Evolutionary conservation across 2,888 invertebrate genomes (phyloP).

Genomic region (Cryptus armator): DNA sequence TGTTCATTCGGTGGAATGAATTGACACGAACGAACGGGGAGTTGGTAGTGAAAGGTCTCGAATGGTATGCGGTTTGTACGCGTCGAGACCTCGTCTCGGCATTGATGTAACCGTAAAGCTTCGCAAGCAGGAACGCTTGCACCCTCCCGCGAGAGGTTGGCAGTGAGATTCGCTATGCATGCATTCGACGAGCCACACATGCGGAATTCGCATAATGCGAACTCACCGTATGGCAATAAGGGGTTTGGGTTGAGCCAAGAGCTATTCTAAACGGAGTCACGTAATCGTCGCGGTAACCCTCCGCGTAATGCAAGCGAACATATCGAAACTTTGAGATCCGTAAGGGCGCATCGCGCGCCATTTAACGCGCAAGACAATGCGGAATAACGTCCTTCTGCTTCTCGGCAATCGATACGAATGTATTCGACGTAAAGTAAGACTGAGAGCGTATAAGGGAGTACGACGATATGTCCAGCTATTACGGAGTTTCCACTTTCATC

Average conservation of each 20-base stretch:
- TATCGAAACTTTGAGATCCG: not conserved
- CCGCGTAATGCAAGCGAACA: not conserved
- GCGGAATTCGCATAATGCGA: conserved; percentile 36
- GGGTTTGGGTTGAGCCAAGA: conserved; percentile 10
- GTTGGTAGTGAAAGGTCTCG: not conserved
- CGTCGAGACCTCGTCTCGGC: not conserved
- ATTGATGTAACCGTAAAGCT: conserved; percentile 7
- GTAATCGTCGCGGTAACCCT: conserved; percentile 26
- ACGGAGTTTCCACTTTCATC: conserved; percentile 21
- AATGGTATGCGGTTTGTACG: too few relatives aligned
- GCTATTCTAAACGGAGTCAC: conserved; percentile 46
- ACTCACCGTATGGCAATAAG: conserved; percentile 19
- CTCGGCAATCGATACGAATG: not conserved
- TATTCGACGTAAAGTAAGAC: not conserved
- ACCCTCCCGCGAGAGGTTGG: not conserved
- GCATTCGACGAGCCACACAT: conserved; percentile 26
- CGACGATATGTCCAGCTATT: conserved; percentile 31
- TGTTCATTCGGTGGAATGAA: conserved; percentile 34
- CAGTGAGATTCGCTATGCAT: conserved; percentile 2
- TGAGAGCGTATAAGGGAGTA: not conserved
- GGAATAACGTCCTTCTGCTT: too few relatives aligned
- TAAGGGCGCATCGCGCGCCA: not conserved
- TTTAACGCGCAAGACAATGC: not conserved
- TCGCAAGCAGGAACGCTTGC: not conserved
- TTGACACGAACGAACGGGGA: conserved; percentile 13